Evolutionary conservation across 1,140 invertebrate species (phyloP).

Genomic region (Calliphora vicina): DNA sequence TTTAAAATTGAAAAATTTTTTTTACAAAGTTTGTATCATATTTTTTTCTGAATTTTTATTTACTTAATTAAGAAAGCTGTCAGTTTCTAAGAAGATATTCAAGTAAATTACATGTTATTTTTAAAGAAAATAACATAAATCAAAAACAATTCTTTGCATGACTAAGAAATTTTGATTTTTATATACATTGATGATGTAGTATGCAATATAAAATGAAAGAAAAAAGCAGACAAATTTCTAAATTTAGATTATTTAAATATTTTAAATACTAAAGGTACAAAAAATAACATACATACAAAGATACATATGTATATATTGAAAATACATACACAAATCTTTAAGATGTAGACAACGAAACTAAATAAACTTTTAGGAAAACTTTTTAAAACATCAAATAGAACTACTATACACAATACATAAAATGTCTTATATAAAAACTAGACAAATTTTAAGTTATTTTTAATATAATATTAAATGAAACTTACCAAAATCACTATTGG

Average conservation of each 20-base stretch:
- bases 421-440: conserved; percentile 1
- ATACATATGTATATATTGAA: not conserved
- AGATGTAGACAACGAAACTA: not conserved
- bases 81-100: too few relatives aligned
- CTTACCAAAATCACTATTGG: conserved; percentile 43
- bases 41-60: not conserved
- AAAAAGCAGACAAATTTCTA: not conserved
- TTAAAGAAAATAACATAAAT: not conserved
- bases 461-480: not conserved
- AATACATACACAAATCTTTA: not conserved
- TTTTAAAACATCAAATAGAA: not conserved
- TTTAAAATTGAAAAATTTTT: too few relatives aligned
- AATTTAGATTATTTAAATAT: not conserved
- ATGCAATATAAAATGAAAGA: not conserved
- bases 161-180: conserved; percentile 10
- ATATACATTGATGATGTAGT: conserved; percentile 1
- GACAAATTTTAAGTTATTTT: too few relatives aligned
- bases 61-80: too few relatives aligned
- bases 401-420: not conserved
- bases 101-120: not conserved
- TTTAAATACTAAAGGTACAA: not conserved
- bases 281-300: not conserved
- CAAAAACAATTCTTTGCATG: conserved; percentile 4
- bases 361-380: not conserved
- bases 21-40: too few relatives aligned